These are phyloP conservation scores for Corapipo altera DNA, from an alignment of 2,113 vertebrate species.

Conservation along the genomic window DNA sequence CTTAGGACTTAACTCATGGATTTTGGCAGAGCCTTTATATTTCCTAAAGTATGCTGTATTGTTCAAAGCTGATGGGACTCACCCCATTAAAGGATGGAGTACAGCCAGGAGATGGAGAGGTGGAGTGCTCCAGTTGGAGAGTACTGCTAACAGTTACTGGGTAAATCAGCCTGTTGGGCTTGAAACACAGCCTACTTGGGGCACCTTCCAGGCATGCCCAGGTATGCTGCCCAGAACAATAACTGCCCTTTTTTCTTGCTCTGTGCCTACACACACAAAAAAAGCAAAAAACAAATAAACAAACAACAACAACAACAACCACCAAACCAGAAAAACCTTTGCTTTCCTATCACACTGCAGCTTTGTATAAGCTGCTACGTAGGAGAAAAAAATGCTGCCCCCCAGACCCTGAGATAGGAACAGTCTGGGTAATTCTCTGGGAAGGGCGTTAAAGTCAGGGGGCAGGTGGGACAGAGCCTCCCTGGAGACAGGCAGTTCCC, in stretches of 20 bases:
- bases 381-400: not conserved
- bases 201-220: not conserved
- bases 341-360: not conserved
- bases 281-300: not conserved
- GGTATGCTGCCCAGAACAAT: not conserved
- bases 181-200: not conserved
- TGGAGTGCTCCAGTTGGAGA: not conserved
- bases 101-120: not conserved
- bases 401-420: not conserved
- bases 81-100: not conserved
- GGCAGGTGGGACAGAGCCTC: not conserved
- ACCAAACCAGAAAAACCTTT: accelerated
- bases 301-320: too few species aligned
- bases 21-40: not conserved
- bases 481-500: not conserved
- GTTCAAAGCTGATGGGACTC: not conserved
- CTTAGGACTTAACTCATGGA: not conserved
- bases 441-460: not conserved
- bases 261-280: not conserved
- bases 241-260: not conserved
- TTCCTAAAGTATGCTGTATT: not conserved
- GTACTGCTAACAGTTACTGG: not conserved
- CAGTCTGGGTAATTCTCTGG: not conserved
- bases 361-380: not conserved
- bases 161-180: not conserved